Evolutionary conservation across 2,797 vertebrate species (phyloP), one percentile per base, ranked within the genome.

Genomic region (Myiotriccus ornatus): DNA sequence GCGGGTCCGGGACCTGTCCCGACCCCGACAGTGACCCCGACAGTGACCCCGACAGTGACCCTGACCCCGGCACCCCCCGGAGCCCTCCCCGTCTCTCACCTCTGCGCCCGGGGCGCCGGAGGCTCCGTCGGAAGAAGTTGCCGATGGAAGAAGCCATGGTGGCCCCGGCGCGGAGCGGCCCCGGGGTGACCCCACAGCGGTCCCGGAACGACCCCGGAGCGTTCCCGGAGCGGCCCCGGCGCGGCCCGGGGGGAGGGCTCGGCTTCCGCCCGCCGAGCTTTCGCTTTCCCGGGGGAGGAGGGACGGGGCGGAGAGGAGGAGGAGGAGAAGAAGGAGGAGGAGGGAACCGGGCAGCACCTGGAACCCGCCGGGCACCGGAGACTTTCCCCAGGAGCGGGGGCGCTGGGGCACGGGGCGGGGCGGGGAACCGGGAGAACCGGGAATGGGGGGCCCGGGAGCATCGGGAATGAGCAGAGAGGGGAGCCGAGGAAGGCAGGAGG

Each of bases 111-210:
- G 41, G 12, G 32, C 94, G 91, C 64, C 95, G 60, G 30, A 95
- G 47, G 89, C 95, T 96, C 80, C 93, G 93, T 92, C 94, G 89
- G 68, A 95, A 63, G 86, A 95, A 77, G 55, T 1, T 76, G 39
- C 86, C 4, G 60, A 96, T 57, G 76, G 94, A 57, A 57, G 92
- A 89, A 52, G 50, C 28, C 95, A 96, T 95, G 88, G 75, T 7
- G 76, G 34, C 35, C 71, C 55, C 80, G 52, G 70, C 1, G 30
- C 15, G 43, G 37, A 22, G 18, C 5, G 59, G 59, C 19, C 52
- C 71, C 84, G 25, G 65, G 2, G 37, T 4, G 59, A 55, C 21
- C 47, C 24, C 41, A 57, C 35, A 5, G 21, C 20, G 23, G 34
- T 24, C 46, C 46, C 65, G 22, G 65, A 21, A 39, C 22, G 13